These are phyloP conservation scores for Augochlorella aurata DNA, from an alignment of 2,888 invertebrate species.

Conservation along the genomic window DNA sequence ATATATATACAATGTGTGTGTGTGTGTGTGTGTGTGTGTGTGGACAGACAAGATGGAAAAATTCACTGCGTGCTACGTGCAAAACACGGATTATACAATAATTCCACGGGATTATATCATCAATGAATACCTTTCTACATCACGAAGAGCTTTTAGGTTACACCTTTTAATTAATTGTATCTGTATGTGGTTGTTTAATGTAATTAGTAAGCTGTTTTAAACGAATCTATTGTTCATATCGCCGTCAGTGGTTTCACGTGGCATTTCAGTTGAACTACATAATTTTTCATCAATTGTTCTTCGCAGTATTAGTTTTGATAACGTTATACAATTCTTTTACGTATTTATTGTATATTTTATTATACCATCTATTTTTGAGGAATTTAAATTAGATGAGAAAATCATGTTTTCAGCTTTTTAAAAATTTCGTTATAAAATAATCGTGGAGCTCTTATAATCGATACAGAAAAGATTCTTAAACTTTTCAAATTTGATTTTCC, in stretches of 20 bases:
- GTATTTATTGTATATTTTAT: background rate
- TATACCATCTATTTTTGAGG: background rate
- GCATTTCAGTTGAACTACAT: constrained; percentile 30
- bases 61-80: constrained; percentile 24
- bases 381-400: background rate
- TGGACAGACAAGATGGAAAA: background rate
- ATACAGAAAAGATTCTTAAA: no score
- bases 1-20: background rate
- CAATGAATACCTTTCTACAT: constrained; percentile 37
- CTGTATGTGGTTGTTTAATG: constrained; percentile 39
- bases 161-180: constrained; percentile 55
- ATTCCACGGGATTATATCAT: constrained; percentile 26
- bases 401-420: background rate
- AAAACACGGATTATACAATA: constrained; percentile 39
- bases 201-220: constrained; percentile 44
- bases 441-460: no score
- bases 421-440: no score
- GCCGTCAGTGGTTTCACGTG: constrained; percentile 51
- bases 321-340: background rate
- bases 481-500: no score
- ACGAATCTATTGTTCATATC: constrained; percentile 4
- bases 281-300: background rate
- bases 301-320: constrained; percentile 44
- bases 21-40: background rate
- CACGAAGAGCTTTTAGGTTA: constrained; percentile 52